Percentiles rank a stretch among this genome's conserved stretches.
Conservation (phyloP, 2,888 invertebrate species). For the Leuctra nigra region DNA sequence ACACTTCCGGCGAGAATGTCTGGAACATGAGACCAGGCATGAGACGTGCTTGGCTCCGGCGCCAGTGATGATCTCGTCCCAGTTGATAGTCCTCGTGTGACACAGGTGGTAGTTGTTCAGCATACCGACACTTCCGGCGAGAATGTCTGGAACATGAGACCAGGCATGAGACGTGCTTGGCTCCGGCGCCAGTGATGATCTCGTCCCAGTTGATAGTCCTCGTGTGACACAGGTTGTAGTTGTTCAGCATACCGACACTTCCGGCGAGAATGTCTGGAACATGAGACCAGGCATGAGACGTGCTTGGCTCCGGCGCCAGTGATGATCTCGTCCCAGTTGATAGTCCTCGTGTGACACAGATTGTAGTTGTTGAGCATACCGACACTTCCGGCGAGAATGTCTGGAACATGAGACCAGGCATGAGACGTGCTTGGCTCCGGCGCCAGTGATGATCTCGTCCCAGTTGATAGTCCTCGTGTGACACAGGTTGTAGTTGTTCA, state of each 20-base stretch:
- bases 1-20: slow-evolving; percentile 89
- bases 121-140: slow-evolving; percentile 85
- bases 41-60: slow-evolving; percentile 61
- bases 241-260: slow-evolving; percentile 86
- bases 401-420: slow-evolving; percentile 47
- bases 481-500: slow-evolving; percentile 91
- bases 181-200: slow-evolving; percentile 72
- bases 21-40: no score
- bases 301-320: slow-evolving; percentile 65
- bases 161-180: slow-evolving; percentile 66
- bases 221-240: slow-evolving; percentile 90
- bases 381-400: slow-evolving; percentile 85
- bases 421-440: slow-evolving; percentile 62
- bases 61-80: slow-evolving; percentile 89
- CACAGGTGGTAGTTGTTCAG: slow-evolving; percentile 93
- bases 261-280: slow-evolving; percentile 77
- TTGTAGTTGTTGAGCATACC: slow-evolving; percentile 92
- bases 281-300: slow-evolving; percentile 50
- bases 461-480: slow-evolving; percentile 89
- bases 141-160: slow-evolving; percentile 60
- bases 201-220: slow-evolving; percentile 92
- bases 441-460: slow-evolving; percentile 86
- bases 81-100: slow-evolving; percentile 85
- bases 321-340: slow-evolving; percentile 92
- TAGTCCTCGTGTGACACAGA: slow-evolving; percentile 85